A percentile compares a stretch with the other conserved stretches of the same genome.
These are phyloP conservation scores for Hippoglossus hippoglossus DNA, from an alignment of 2,797 vertebrate species.

Conservation along the genomic window DNA sequence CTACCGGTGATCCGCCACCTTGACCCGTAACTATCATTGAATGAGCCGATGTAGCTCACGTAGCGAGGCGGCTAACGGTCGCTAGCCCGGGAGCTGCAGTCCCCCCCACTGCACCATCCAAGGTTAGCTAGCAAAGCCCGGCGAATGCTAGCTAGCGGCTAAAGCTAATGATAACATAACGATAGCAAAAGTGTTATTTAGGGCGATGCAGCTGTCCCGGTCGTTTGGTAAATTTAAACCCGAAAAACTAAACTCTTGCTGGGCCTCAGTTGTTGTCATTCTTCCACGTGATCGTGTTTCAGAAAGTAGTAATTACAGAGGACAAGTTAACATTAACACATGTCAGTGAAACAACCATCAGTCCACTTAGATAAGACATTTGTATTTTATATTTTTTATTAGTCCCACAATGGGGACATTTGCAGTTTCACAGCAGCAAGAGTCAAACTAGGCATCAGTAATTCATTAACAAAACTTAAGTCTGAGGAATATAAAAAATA, in stretches of 20 bases:
- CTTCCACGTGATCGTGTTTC: background rate
- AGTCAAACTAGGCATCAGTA: no score
- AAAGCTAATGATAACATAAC: constrained; percentile 9
- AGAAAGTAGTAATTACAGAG: constrained; percentile 30
- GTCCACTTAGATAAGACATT: background rate
- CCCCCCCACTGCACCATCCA: constrained; percentile 23
- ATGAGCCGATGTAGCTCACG: constrained; percentile 15
- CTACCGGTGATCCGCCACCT: constrained; percentile 39
- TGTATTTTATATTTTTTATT: no score
- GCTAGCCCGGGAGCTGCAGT: constrained; percentile 63
- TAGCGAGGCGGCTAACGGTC: constrained; percentile 56
- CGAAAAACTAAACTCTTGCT: background rate
- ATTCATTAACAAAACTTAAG: no score
- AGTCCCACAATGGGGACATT: no score
- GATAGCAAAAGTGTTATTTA: background rate
- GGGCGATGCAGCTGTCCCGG: no score
- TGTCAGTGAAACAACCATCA: background rate
- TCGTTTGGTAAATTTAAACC: background rate
- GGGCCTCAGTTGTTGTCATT: background rate
- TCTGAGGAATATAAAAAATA: no score
- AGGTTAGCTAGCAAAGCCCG: constrained; percentile 55
- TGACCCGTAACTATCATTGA: constrained; percentile 65
- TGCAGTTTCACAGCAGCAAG: no score
- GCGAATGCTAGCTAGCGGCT: constrained; percentile 39
- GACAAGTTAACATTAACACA: background rate